Percentiles rank a stretch among this genome's conserved stretches.
Evolutionary conservation across 2,888 invertebrate genomes (phyloP).

Genomic region (Doris montereyensis): DNA sequence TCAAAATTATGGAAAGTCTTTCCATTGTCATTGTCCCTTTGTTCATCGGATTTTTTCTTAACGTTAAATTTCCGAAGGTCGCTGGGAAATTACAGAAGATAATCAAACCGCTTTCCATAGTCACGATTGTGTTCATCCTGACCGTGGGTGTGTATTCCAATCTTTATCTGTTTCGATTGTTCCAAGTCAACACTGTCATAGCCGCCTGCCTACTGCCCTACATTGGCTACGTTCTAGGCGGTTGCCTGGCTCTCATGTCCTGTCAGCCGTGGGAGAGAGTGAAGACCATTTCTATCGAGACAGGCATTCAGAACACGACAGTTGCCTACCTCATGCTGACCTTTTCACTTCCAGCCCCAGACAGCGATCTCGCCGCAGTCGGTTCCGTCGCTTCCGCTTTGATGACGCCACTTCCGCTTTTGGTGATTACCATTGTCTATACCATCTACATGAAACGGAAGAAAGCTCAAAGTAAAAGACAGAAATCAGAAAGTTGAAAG

Average conservation of each 20-base stretch:
- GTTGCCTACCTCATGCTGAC: constrained; percentile 90
- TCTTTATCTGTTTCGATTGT: constrained; percentile 88
- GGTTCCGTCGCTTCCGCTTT: constrained; percentile 79
- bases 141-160: constrained; percentile 92
- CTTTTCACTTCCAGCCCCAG: constrained; percentile 86
- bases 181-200: constrained; percentile 75
- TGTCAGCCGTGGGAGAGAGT: constrained; percentile 59
- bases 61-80: constrained; percentile 76
- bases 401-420: constrained; percentile 92
- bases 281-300: constrained; percentile 87
- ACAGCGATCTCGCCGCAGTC: constrained; percentile 87
- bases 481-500: too few species aligned
- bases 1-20: constrained; percentile 83
- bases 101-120: constrained; percentile 86
- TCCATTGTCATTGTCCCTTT: constrained; percentile 85
- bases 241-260: constrained; percentile 53
- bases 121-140: constrained; percentile 87
- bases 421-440: constrained; percentile 68
- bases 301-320: constrained; percentile 91
- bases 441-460: constrained; percentile 50
- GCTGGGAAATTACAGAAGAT: constrained; percentile 74
- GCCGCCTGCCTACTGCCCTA: constrained; percentile 67
- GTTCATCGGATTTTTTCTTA: constrained; percentile 69
- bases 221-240: constrained; percentile 64
- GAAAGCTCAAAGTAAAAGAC: too few species aligned